These are phyloP conservation scores for Artemia sinica DNA, from an alignment of 2,888 invertebrate species.

Conservation along the genomic window DNA sequence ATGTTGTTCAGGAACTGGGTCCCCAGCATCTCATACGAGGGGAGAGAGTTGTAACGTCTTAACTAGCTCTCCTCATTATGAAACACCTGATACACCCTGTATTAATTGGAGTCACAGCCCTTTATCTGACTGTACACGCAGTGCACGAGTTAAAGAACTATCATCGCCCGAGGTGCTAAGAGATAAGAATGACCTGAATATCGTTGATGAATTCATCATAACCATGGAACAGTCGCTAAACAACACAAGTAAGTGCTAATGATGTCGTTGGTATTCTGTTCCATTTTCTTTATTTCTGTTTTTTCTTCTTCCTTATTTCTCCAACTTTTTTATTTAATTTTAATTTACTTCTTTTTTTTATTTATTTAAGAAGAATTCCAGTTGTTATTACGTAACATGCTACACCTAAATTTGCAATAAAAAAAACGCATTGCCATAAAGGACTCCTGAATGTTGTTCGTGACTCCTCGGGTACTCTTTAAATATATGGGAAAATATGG, in stretches of 20 bases:
- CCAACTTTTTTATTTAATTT: no score
- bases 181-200: not conserved
- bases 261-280: no score
- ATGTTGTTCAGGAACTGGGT: not conserved
- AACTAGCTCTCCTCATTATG: conserved; percentile 1
- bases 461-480: no score
- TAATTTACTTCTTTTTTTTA: no score
- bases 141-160: not conserved
- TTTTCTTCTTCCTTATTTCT: no score
- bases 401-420: no score
- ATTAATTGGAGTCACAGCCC: not conserved
- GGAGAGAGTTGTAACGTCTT: not conserved
- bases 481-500: no score
- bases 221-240: conserved; percentile 9
- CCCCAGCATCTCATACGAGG: not conserved
- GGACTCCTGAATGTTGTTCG: no score
- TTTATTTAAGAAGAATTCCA: no score
- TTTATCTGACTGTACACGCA: not conserved
- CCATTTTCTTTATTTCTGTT: no score
- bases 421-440: no score
- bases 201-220: not conserved
- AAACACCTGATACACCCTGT: not conserved
- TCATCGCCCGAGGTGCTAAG: not conserved
- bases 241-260: not conserved
- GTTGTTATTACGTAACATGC: no score